A percentile compares a stretch with the other conserved stretches of the same genome.
phyloP scores from a whole-genome alignment of 1,140 invertebrate species.

The Bombus superbus region DNA sequence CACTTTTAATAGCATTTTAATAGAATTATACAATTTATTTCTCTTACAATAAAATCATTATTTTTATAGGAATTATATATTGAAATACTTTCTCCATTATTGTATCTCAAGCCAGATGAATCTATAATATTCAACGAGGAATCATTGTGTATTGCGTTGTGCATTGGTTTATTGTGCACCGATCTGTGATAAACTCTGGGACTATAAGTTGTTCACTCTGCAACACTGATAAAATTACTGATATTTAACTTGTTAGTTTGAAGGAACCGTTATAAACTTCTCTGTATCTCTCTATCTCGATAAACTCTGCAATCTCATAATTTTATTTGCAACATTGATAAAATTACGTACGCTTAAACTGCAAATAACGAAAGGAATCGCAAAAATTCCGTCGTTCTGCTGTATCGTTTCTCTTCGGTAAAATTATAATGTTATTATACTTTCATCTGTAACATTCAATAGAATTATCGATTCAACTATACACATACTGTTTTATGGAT shows the following conservation, averaged over 20 bases:
- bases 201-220: neutral
- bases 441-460: slow-evolving; percentile 36
- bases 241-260: slow-evolving; percentile 13
- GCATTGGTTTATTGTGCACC: neutral
- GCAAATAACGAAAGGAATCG: neutral
- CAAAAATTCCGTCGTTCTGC: neutral
- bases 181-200: slow-evolving; percentile 16
- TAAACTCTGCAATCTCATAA: slow-evolving; percentile 25
- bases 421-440: slow-evolving; percentile 35
- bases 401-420: neutral
- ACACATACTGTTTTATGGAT: neutral
- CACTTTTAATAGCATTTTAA: neutral
- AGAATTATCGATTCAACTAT: slow-evolving; percentile 14
- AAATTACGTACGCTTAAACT: slow-evolving; percentile 21
- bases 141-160: neutral
- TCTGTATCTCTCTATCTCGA: neutral
- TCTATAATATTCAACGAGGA: neutral
- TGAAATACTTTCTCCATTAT: neutral
- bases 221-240: slow-evolving; percentile 42
- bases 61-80: neutral
- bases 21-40: neutral
- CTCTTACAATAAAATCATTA: neutral
- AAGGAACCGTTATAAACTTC: slow-evolving; percentile 13
- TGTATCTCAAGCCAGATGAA: neutral
- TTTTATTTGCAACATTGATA: slow-evolving; percentile 25